These are phyloP conservation scores for Acrocyrtus sp. DNA, from an alignment of 2,888 invertebrate genomes.

Conservation along the genomic window DNA sequence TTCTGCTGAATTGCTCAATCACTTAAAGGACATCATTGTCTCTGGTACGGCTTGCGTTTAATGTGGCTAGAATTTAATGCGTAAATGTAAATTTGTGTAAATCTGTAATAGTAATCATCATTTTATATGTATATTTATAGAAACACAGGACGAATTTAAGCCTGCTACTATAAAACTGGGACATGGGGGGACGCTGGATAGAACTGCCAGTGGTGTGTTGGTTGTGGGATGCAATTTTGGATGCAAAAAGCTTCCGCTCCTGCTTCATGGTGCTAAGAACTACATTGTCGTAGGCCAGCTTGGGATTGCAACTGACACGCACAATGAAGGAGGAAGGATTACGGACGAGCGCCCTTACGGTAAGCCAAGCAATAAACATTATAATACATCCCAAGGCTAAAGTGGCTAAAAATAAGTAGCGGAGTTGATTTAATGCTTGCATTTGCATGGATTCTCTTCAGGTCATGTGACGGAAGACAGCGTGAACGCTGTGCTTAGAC, in stretches of 20 bases:
- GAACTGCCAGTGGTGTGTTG: constrained; percentile 63
- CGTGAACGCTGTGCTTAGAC: constrained; percentile 50
- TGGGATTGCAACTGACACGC: constrained; percentile 62
- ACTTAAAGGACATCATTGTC: constrained; percentile 53
- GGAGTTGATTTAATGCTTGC: too few relatives aligned
- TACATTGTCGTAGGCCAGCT: constrained; percentile 63
- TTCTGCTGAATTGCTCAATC: constrained; percentile 55
- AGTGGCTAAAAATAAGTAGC: too few relatives aligned
- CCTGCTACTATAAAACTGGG: constrained; percentile 61
- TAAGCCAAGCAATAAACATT: constrained; percentile 41
- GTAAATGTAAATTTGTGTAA: too few relatives aligned
- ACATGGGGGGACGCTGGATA: constrained; percentile 65
- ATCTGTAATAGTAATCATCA: background rate
- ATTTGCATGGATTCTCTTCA: constrained; percentile 20
- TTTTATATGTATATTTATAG: too few relatives aligned
- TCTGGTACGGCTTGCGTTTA: too few relatives aligned
- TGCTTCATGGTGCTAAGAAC: constrained; percentile 63
- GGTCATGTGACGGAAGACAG: constrained; percentile 62
- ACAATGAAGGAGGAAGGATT: constrained; percentile 63
- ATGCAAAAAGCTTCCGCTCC: constrained; percentile 62
- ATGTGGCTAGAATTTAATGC: too few relatives aligned
- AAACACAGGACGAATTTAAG: constrained; percentile 23
- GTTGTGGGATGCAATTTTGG: constrained; percentile 64
- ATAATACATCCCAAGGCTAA: too few relatives aligned
- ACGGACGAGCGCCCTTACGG: constrained; percentile 62